Conservation (phyloP, 1,140 invertebrate species). For the Copidosoma floridanum region DNA sequence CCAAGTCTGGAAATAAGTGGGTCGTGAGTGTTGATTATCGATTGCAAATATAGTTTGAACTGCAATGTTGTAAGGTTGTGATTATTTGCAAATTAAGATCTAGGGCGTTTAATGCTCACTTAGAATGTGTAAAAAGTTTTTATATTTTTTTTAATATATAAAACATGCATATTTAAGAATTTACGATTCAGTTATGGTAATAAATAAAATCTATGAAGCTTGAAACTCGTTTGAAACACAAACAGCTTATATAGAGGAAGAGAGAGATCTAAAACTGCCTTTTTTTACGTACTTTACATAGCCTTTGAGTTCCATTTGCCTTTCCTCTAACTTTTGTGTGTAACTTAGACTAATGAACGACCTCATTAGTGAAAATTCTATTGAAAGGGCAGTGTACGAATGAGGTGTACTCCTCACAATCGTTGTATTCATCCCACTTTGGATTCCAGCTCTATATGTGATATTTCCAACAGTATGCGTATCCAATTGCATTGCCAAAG, state of each 20-base stretch:
- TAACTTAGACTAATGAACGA: slow-evolving; percentile 75
- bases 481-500: slow-evolving; percentile 80
- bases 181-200: too few species aligned
- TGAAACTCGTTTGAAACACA: not conserved
- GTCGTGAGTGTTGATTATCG: too few species aligned
- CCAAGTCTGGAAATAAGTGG: slow-evolving; percentile 73
- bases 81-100: too few species aligned
- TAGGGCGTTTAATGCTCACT: too few species aligned
- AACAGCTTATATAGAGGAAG: slow-evolving; percentile 9
- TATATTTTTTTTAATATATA: too few species aligned
- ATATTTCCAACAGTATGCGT: slow-evolving; percentile 83
- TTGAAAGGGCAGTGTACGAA: slow-evolving; percentile 61
- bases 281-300: slow-evolving; percentile 75
- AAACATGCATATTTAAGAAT: not conserved
- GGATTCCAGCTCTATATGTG: slow-evolving; percentile 73
- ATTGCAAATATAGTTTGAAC: too few species aligned
- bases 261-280: too few species aligned
- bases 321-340: slow-evolving; percentile 73
- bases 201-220: too few species aligned
- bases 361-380: slow-evolving; percentile 80
- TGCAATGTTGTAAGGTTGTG: too few species aligned
- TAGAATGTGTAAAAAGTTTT: too few species aligned
- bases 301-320: slow-evolving; percentile 73
- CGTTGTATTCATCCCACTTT: slow-evolving; percentile 76
- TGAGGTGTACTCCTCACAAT: slow-evolving; percentile 73